Base-by-base conservation (phyloP, 2,113 vertebrate species). In the Gobius niger region DNA sequence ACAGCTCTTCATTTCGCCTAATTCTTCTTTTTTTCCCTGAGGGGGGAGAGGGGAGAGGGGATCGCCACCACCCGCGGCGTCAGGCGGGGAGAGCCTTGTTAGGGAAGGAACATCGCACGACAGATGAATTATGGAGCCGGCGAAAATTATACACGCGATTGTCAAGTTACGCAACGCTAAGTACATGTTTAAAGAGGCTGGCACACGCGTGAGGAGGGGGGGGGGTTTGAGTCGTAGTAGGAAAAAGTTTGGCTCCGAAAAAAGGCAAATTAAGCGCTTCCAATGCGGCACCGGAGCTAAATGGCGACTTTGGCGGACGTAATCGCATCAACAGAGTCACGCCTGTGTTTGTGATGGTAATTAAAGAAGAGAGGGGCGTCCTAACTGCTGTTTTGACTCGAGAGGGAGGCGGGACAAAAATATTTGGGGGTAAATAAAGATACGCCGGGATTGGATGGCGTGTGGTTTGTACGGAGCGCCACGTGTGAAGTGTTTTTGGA, bases 1-100 rank as follows among this genome's bases (percentile, higher is more conserved):
- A 81, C 73, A 44, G 59, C 68, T 56, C 67, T 19, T 85, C 78
- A 62, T 66, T 56, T n/a, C 50, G 65, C 68, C 74, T 82, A 81
- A 85, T 85, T 70, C 10, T 7, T n/a, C n/a, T 62, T 60, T n/a
- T 65, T 70, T 61, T 53, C 19, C 59, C 9, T 64, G 15, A 0
- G 44, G 70, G 47, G 0, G 72, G 62, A 54, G 73, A 11, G 10
- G 47, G 44, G n/a, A 44, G 47, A 13, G 75, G 74, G 4, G 60
- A 61, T 49, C 69, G 60, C 52, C 0, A 74, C 57, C 60, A 59
- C 81, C 77, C 51, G 85, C 50, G 44, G 81, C 52, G 53, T 71
- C 75, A 40, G 54, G 44, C 14, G 70, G 51, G 8, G 68, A 72
- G 51, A 68, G 44, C 47, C 67, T 72, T 62, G 47, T 53, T 63